Percentiles rank a stretch among this genome's conserved stretches.
phyloP scores from a whole-genome alignment of 1,140 invertebrate genomes.

The Drosophila bocki region DNA sequence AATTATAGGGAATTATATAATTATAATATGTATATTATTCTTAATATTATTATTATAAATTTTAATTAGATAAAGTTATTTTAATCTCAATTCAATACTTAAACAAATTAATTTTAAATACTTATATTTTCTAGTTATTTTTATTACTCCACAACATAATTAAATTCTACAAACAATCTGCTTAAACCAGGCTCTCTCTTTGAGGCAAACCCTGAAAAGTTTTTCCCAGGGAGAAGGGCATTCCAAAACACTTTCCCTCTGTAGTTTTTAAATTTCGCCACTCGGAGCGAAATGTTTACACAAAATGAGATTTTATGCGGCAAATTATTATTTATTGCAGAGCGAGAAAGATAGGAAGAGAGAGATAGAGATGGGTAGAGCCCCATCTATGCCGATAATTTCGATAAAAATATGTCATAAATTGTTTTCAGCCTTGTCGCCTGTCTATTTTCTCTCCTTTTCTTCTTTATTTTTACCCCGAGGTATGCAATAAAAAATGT shows the following conservation, averaged over 20 bases:
- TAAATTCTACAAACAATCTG: not conserved
- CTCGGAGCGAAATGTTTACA: constrained; percentile 43
- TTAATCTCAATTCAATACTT: too few relatives aligned
- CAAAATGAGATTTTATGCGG: constrained; percentile 52
- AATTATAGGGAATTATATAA: not conserved
- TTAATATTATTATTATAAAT: not conserved
- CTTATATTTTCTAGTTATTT: not conserved
- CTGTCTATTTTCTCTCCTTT: not conserved
- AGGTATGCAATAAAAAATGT: constrained; percentile 24
- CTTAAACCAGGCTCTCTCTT: not conserved
- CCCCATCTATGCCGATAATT: constrained; percentile 63
- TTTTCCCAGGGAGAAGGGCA: constrained; percentile 8
- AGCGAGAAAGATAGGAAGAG: not conserved
- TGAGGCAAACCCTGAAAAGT: constrained; percentile 23
- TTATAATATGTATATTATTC: not conserved
- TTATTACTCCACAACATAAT: not conserved
- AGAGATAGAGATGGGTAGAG: not conserved
- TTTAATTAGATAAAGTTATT: not conserved
- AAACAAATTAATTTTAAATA: not conserved
- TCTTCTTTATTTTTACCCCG: not conserved
- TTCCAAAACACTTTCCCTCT: constrained; percentile 43
- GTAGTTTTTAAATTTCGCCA: constrained; percentile 16
- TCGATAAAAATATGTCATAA: constrained; percentile 60
- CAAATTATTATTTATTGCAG: constrained; percentile 64
- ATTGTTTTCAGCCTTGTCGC: constrained; percentile 34